These are phyloP conservation scores for Brassicogethes aeneus DNA, from an alignment of 2,888 invertebrate species.

Conservation along the genomic window DNA sequence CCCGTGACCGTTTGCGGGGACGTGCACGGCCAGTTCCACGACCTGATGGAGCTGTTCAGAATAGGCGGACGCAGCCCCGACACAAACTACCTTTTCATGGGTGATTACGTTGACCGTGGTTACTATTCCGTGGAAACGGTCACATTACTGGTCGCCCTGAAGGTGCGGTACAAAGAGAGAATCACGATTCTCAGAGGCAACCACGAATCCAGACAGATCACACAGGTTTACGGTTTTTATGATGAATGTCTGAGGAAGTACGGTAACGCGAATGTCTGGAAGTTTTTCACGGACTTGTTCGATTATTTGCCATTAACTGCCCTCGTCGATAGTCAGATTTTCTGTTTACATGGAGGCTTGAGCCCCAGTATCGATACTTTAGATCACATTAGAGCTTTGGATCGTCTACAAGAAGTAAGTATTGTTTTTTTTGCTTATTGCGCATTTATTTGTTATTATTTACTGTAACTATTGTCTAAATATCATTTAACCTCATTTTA, in stretches of 20 bases:
- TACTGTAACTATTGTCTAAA: no score
- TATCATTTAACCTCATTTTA: no score
- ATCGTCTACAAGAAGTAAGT: constrained; percentile 83
- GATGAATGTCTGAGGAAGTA: constrained; percentile 99
- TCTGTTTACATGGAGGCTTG: constrained; percentile 97
- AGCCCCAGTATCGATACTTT: constrained; percentile 98
- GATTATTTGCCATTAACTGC: constrained; percentile 98
- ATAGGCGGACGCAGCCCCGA: constrained; percentile 80
- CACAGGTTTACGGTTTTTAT: constrained; percentile 98
- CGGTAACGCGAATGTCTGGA: constrained; percentile 99
- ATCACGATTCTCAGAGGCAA: constrained; percentile 99
- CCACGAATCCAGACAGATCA: constrained; percentile 98
- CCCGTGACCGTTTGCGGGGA: constrained; percentile 99
- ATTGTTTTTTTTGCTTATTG: no score
- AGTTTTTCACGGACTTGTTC: constrained; percentile 99
- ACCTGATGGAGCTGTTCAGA: not conserved
- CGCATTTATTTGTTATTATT: no score
- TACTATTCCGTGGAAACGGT: constrained; percentile 99
- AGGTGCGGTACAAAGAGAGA: constrained; percentile 93
- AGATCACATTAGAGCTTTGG: constrained; percentile 97
- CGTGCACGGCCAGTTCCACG: constrained; percentile 99
- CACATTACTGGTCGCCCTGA: constrained; percentile 93
- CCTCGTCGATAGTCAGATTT: constrained; percentile 96
- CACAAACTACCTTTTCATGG: constrained; percentile 96
- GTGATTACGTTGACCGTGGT: constrained; percentile 99